Conservation (phyloP, 2,113 vertebrate species). For the Arothron firmamentum region DNA sequence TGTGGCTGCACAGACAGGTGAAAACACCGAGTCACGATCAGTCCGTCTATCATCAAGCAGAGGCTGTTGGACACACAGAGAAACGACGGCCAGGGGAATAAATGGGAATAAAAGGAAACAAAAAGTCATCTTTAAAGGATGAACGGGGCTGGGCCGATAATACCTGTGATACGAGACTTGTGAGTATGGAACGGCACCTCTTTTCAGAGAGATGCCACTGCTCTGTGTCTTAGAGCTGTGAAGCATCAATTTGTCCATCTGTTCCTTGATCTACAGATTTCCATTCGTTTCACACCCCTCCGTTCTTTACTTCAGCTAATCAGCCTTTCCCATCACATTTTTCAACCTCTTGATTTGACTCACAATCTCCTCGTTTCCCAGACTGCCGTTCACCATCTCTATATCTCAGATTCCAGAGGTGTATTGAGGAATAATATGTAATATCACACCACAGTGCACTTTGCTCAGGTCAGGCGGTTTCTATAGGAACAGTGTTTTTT, state of each 20-base stretch:
- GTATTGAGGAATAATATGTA: conserved; percentile 12
- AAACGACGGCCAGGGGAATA: no score
- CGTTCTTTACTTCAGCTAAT: conserved; percentile 12
- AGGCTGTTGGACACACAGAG: no score
- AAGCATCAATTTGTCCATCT: conserved; percentile 45
- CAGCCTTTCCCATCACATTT: conserved; percentile 5
- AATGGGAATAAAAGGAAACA: no score
- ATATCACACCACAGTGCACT: conserved; percentile 27
- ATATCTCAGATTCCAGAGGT: conserved; percentile 19
- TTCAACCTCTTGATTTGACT: conserved; percentile 33
- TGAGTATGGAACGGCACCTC: neutral
- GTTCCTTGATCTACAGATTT: no score
- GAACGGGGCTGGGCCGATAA: neutral
- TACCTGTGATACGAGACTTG: neutral
- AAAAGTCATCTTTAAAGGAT: neutral
- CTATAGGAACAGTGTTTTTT: neutral
- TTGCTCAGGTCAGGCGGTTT: conserved; percentile 12
- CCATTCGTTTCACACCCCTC: conserved; percentile 25
- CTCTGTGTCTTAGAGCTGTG: conserved; percentile 44
- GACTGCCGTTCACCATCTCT: conserved; percentile 15
- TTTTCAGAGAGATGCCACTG: neutral
- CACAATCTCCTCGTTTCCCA: conserved; percentile 21
- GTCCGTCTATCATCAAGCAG: no score
- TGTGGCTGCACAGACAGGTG: neutral
- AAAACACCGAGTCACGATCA: no score